phyloP scores from a whole-genome alignment of 2,797 vertebrate species.

The Microhierax caerulescens region DNA sequence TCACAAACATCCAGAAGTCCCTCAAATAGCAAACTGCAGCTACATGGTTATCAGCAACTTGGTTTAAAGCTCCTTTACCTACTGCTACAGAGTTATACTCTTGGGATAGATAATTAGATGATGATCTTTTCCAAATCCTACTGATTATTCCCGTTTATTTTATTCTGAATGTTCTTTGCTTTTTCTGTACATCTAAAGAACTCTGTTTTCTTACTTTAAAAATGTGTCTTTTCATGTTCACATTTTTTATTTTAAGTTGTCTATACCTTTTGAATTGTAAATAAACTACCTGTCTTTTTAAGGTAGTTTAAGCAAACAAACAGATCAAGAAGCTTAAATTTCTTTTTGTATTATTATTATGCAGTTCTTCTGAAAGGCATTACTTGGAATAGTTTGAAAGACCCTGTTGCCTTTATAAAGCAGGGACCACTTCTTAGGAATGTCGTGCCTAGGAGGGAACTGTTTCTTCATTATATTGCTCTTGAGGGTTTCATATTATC shows the following conservation, averaged over 20 bases:
- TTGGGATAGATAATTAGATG: background rate
- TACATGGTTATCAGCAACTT: background rate
- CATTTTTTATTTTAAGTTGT: background rate
- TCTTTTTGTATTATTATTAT: background rate
- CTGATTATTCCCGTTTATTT: background rate
- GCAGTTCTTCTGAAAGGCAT: background rate
- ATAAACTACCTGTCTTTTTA: background rate
- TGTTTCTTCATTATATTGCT: background rate
- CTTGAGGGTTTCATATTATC: background rate
- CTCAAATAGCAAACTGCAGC: background rate
- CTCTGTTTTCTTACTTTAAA: background rate
- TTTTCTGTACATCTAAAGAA: background rate
- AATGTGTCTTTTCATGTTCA: background rate
- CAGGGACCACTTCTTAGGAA: background rate
- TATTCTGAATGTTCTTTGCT: background rate
- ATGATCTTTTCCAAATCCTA: background rate
- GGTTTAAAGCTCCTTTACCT: background rate
- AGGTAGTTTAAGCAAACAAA: background rate
- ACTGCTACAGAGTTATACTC: fast-evolving
- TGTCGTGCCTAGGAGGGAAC: background rate
- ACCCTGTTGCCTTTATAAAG: background rate
- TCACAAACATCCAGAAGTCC: background rate
- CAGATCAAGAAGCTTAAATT: background rate
- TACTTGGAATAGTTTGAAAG: background rate
- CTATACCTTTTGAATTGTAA: background rate